Conservation (phyloP, 2,888 invertebrate species). For the Globia sparganii region DNA sequence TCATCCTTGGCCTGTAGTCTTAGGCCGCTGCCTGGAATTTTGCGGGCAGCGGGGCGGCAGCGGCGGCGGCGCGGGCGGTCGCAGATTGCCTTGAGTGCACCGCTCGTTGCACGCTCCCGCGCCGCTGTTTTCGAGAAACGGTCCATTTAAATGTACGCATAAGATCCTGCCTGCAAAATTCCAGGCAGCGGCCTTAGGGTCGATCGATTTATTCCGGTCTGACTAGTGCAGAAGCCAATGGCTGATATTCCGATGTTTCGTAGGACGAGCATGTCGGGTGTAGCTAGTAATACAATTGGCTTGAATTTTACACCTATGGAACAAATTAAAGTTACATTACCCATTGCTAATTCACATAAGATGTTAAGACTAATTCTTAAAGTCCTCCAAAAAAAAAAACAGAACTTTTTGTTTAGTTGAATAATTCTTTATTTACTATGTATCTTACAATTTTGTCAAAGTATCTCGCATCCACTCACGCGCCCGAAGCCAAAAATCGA, state of each 20-base stretch:
- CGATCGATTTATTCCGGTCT: no score
- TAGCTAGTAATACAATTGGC: constrained; percentile 75
- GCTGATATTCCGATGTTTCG: constrained; percentile 78
- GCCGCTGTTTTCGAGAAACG: no score
- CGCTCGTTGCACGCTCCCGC: no score
- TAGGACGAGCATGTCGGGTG: constrained; percentile 76
- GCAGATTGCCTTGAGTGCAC: no score
- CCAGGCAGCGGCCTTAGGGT: no score
- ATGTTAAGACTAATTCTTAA: neutral
- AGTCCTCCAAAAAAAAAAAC: neutral
- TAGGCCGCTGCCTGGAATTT: no score
- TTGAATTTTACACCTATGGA: constrained; percentile 74
- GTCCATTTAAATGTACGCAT: no score
- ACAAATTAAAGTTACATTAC: constrained; percentile 34
- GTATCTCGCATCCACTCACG: constrained; percentile 91
- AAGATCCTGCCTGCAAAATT: no score
- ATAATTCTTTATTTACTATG: neutral
- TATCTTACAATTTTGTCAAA: constrained; percentile 81
- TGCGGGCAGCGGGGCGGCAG: no score
- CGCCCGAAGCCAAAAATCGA: no score
- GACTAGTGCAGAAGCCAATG: constrained; percentile 77
- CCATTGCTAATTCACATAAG: neutral
- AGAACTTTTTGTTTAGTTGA: neutral
- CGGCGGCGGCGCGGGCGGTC: no score
- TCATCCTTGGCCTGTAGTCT: constrained; percentile 75